These are phyloP conservation scores for Sebastiscus albofasciatus DNA, from an alignment of 2,797 vertebrate genomes.

Conservation along the genomic window DNA sequence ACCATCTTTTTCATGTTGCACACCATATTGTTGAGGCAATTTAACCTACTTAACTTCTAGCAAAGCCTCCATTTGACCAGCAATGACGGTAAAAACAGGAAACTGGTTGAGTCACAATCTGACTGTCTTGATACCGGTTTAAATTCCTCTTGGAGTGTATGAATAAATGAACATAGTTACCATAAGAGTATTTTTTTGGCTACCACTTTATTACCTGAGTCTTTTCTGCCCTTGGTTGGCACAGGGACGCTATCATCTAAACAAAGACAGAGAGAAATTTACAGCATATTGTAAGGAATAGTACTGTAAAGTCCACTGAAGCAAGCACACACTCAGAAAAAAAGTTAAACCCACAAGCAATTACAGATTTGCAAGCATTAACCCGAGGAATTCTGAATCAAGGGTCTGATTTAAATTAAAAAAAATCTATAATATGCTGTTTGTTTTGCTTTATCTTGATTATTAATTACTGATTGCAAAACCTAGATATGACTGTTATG, in stretches of 20 bases:
- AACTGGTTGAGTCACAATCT: background rate
- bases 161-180: background rate
- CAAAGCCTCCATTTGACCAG: constrained; percentile 12
- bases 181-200: background rate
- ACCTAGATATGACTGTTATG: background rate
- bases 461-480: background rate
- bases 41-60: background rate
- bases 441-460: background rate
- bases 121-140: background rate
- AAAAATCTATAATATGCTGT: background rate
- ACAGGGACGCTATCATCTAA: constrained; percentile 94
- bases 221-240: constrained; percentile 91
- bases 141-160: background rate
- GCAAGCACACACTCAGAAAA: constrained; percentile 60
- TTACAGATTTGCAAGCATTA: constrained; percentile 43
- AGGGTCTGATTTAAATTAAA: background rate
- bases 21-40: constrained; percentile 6
- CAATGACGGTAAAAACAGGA: constrained; percentile 28
- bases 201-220: constrained; percentile 92
- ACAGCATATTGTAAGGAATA: constrained; percentile 85
- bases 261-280: constrained; percentile 89
- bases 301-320: constrained; percentile 82
- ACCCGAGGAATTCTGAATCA: constrained; percentile 47
- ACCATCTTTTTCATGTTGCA: constrained; percentile 23
- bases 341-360: constrained; percentile 47